Base-by-base conservation (phyloP, 1,140 invertebrate species). In the Drosophila sp. region DNA sequence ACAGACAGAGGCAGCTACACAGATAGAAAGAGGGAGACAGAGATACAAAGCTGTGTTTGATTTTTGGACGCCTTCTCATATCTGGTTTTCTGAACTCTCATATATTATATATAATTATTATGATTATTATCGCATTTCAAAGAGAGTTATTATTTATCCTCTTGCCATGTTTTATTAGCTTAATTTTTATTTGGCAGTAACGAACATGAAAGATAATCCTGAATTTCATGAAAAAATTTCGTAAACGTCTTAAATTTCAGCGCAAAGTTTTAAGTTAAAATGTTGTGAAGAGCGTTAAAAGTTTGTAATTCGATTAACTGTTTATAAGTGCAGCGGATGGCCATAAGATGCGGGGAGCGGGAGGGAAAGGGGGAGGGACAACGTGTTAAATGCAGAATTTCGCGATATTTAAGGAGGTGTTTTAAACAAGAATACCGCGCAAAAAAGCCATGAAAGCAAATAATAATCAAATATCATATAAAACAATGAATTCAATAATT, bases 101-200 rank as follows among this genome's bases (percentile, higher is more conserved):
- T 87, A 67, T 72, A 48, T 78, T 78, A 81, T 87, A 78, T 73
- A 81, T 78, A 66, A 61, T 78, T 56, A 72, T 79, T 72, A 36
- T 57, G 43, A 66, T 57, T 78, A 34, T 21, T 43, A 56, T n/a
- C n/a, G n/a, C n/a, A n/a, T n/a, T n/a, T n/a, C n/a, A n/a, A n/a
- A n/a, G n/a, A n/a, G n/a, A n/a, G n/a, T n/a, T n/a, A n/a, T n/a
- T n/a, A n/a, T n/a, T n/a, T n/a, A n/a, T n/a, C 21, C 4, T 2
- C 4, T 21, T 21, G 21, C 21, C 21, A 21, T 2, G 21, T 4
- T 27, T 48, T 48, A 48, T 48, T n/a, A 27, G 6, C 25, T 27
- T 50, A 32, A 7, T 36, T 36, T 36, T 2, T 38, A 11, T 13
- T 9, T 16, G 14, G 16, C 14, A n/a, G 21, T 21, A 18, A 7